Evolutionary conservation across 2,888 invertebrate genomes (phyloP), one percentile per base, ranked within the genome.

Genomic region (Rhynchonema sp.): DNA sequence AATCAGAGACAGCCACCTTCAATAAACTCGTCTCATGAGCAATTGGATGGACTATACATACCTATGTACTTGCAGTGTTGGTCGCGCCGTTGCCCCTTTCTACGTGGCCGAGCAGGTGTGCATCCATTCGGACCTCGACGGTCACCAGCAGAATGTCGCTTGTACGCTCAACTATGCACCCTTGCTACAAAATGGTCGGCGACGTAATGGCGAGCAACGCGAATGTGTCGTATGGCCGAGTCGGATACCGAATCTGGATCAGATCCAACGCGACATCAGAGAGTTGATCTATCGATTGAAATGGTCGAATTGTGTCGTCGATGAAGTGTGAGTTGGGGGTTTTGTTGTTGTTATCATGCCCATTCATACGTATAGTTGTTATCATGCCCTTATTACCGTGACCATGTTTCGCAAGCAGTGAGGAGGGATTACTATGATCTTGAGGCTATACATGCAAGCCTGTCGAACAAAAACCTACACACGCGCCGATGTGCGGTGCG

Each of bases 181-280:
- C 3, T 9, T 46, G 13, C 3, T 17, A 23, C 1, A 13, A 6
- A 57, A 46, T 46, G 46, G n/a, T n/a, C n/a, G n/a, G n/a, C n/a
- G n/a, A n/a, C n/a, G n/a, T n/a, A n/a, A n/a, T n/a, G n/a, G n/a
- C n/a, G n/a, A n/a, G n/a, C n/a, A 46, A 27, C 26, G 46, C 52
- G 57, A n/a, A 2, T 57, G 57, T 26, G 17, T 46, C 26, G 6
- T 57, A 17, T 57, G 57, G 57, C 57, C 57, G 25, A 57, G 57
- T 46, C 9, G 25, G 22, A 57, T 46, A 3, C 57, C 57, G 2
- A 13, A 9, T n/a, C 29, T 55, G 2, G 26, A n/a, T 30, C 22
- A 26, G n/a, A n/a, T 55, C 29, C n/a, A 2, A 22, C 1, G 3
- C 9, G 17, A 28, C 29, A 22, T 55, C 55, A 28, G 2, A n/a